Percentiles rank a stretch among this genome's conserved stretches.
Conservation (phyloP, 1,140 invertebrate species). For the Muscidifurax raptorellus region DNA sequence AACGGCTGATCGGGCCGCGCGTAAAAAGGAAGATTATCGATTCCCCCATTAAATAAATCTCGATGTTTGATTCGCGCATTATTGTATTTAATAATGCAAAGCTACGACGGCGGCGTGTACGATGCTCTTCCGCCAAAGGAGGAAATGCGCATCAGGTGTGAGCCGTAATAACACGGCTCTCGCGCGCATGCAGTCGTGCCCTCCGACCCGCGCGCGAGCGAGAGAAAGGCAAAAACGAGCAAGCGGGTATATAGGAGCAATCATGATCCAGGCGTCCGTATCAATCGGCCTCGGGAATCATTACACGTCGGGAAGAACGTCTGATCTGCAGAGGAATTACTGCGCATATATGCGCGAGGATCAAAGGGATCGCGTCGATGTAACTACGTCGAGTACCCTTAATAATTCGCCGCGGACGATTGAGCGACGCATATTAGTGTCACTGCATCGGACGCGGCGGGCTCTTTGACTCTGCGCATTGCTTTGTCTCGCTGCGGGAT, state of each 20-base stretch:
- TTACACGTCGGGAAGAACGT: constrained; percentile 57
- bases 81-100: constrained; percentile 53
- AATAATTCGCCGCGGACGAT: constrained; percentile 45
- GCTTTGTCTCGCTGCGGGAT: background rate
- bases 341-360: background rate
- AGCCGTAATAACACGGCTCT: constrained; percentile 72
- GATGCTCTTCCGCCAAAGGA: constrained; percentile 10
- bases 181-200: constrained; percentile 56
- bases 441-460: background rate
- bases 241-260: constrained; percentile 59
- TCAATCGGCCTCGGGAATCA: constrained; percentile 70
- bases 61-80: constrained; percentile 42
- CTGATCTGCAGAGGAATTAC: background rate
- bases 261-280: constrained; percentile 72
- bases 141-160: constrained; percentile 67
- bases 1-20: background rate
- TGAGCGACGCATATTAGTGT: too few relatives aligned
- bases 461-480: background rate
- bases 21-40: constrained; percentile 22
- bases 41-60: constrained; percentile 47
- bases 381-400: constrained; percentile 56
- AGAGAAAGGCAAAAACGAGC: background rate
- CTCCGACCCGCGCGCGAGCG: constrained; percentile 62
- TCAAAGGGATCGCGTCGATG: constrained; percentile 26
- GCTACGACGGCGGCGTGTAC: background rate